Evolutionary conservation across 2,888 invertebrate species (phyloP).

Genomic region (Noctua fimbriata): DNA sequence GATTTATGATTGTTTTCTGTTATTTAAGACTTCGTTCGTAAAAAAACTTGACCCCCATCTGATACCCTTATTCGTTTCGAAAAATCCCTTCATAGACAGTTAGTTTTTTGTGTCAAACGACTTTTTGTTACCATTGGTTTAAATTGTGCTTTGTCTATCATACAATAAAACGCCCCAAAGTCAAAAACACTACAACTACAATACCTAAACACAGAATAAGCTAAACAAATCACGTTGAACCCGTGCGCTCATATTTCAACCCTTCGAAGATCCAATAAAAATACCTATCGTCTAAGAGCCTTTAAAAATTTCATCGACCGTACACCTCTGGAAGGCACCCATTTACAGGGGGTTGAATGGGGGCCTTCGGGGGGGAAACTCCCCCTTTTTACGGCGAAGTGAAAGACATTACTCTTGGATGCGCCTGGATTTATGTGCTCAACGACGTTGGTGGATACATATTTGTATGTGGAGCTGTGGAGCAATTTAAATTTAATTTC

Average conservation of each 20-base stretch:
- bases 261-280: conserved; percentile 75
- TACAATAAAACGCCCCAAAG: not conserved
- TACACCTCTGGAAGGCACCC: conserved; percentile 69
- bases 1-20: not conserved
- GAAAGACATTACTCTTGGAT: conserved; percentile 78
- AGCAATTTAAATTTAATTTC: conserved; percentile 55
- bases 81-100: not conserved
- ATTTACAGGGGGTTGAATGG: conserved; percentile 40
- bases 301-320: conserved; percentile 84
- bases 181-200: conserved; percentile 1
- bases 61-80: not conserved
- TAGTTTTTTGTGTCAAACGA: too few species aligned
- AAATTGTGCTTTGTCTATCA: not conserved
- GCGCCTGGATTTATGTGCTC: conserved; percentile 74
- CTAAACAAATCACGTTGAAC: conserved; percentile 54
- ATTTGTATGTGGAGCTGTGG: conserved; percentile 59
- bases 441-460: conserved; percentile 59
- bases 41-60: not conserved
- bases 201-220: conserved; percentile 14
- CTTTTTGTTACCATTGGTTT: too few species aligned
- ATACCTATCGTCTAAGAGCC: conserved; percentile 77
- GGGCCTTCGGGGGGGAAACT: conserved; percentile 13
- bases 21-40: not conserved
- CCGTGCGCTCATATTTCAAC: conserved; percentile 60
- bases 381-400: conserved; percentile 69